Base-by-base conservation (phyloP, 2,888 invertebrate species). In the Eupithecia inturbata region DNA sequence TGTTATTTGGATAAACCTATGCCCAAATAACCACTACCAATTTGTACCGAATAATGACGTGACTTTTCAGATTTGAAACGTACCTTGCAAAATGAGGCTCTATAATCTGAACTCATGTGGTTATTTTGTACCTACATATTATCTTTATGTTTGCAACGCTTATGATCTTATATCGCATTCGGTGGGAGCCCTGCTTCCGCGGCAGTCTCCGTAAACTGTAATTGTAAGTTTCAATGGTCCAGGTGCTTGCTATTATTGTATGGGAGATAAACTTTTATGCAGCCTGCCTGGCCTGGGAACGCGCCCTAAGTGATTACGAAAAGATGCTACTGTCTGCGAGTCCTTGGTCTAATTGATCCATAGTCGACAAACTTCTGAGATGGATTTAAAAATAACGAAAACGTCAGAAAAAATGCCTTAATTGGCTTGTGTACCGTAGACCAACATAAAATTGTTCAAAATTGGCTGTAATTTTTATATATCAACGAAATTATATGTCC, bases 201-300 rank as follows among this genome's bases (percentile, higher is more conserved):
- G 70, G 74, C 45, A 74, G 78, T 70, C 75, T 78, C 75, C 53
- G 68, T 77, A 79, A 79, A 76, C 79, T 79, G 80, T 79, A 80
- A 80, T 78, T 76, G 80, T 75, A 71, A 78, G 77, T 71, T 74
- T 67, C 63, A 76, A 77, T 71, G 76, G 74, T 78, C 79, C 80
- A 79, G 80, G 78, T 79, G 79, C 69, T 76, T 73, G 77, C 79
- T 75, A 80, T 79, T 79, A 76, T 69, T 77, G 73, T 77, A 78
- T 77, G 79, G 77, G 53, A 75, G 74, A 79, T 79, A 76, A 79
- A 79, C 73, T 80, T 80, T 80, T 79, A 80, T 79, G 79, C 77
- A 76, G 19, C 70, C n/a, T n/a, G n/a, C n/a, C n/a, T n/a, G n/a
- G n/a, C n/a, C 77, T 70, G 57, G 45, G 12, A 72, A 70, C 62